Percentiles rank a stretch among this genome's conserved stretches.
Evolutionary conservation across 2,113 vertebrate genomes (phyloP).

Genomic region (Phocoena phocoena): DNA sequence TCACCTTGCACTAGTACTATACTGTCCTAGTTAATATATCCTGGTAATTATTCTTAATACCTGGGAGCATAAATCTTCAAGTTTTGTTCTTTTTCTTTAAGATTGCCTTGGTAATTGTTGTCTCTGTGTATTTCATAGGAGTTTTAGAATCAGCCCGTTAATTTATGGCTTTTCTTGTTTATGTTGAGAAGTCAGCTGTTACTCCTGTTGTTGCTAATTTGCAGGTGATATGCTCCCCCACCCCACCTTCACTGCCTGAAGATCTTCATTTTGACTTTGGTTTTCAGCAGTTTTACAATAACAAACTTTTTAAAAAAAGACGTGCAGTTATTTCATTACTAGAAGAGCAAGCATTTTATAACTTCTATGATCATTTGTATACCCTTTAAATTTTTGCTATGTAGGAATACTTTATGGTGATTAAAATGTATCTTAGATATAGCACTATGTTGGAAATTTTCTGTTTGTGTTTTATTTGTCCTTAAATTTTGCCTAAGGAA

Average conservation of each 20-base stretch:
- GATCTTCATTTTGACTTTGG: not conserved
- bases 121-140: not conserved
- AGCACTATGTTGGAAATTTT: not conserved
- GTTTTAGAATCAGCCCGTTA: not conserved
- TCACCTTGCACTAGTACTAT: not conserved
- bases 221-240: not conserved
- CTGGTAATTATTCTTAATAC: not conserved
- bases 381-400: not conserved
- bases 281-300: conserved; percentile 10
- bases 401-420: not conserved
- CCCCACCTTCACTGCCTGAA: not conserved
- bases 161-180: not conserved
- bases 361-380: not conserved
- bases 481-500: not conserved
- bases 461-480: not conserved
- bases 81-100: not conserved
- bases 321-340: not conserved
- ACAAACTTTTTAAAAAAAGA: not conserved
- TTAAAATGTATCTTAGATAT: not conserved
- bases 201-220: not conserved
- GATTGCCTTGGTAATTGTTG: not conserved
- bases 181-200: not conserved
- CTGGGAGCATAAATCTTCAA: not conserved
- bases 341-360: not conserved
- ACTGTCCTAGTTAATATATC: not conserved